These are phyloP conservation scores for Philonicus albiceps DNA, from an alignment of 2,888 invertebrate species.

Conservation along the genomic window DNA sequence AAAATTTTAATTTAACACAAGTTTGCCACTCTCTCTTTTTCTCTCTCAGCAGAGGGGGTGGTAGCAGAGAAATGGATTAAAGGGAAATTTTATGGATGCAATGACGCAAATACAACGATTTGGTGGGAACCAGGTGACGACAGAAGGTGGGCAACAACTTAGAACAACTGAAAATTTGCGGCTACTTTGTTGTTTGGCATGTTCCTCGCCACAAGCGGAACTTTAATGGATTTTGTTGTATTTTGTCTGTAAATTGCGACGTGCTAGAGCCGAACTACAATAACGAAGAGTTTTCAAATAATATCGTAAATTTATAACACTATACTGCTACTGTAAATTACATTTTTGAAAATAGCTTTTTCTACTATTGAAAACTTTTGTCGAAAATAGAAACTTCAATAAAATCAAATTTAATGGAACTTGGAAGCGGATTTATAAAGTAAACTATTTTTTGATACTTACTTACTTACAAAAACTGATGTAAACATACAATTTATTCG, in stretches of 20 bases:
- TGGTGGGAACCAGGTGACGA: neutral
- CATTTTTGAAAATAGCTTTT: neutral
- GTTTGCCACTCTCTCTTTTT: neutral
- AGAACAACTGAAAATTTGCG: neutral
- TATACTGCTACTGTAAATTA: neutral
- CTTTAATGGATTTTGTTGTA: neutral
- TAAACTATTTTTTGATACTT: neutral
- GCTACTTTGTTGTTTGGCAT: neutral
- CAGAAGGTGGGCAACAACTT: neutral
- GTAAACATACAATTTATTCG: neutral
- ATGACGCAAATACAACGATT: neutral
- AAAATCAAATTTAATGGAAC: neutral
- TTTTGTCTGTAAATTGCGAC: neutral
- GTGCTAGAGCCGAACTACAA: neutral
- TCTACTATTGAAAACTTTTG: neutral
- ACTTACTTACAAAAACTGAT: neutral
- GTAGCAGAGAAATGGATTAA: neutral
- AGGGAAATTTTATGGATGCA: neutral
- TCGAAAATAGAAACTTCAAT: neutral
- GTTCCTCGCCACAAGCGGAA: neutral
- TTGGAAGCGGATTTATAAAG: neutral
- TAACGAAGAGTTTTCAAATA: neutral
- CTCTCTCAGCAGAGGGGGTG: neutral
- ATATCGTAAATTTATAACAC: no score
- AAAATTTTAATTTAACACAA: neutral